A percentile compares a stretch with the other conserved stretches of the same genome.
phyloP scores from a whole-genome alignment of 2,888 invertebrate genomes.

The Ernsta delagoae region DNA sequence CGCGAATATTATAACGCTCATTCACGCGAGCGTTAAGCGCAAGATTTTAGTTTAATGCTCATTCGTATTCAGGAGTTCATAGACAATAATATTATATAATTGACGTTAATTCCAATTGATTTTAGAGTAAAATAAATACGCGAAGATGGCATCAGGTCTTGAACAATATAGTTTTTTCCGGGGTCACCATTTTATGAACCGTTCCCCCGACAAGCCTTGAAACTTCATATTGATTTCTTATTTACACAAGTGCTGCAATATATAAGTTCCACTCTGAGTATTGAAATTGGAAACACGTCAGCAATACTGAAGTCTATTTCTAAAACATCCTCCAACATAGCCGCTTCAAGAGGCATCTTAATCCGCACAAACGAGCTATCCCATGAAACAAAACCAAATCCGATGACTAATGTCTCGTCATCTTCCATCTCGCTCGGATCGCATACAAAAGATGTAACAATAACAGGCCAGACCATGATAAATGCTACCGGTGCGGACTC shows the following conservation, averaged over 20 bases:
- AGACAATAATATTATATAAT: slow-evolving; percentile 55
- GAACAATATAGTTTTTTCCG: background rate
- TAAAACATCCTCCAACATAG: slow-evolving; percentile 28
- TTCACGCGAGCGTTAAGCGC: slow-evolving; percentile 57
- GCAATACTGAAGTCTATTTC: slow-evolving; percentile 29
- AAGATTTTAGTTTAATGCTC: slow-evolving; percentile 61
- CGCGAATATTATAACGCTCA: slow-evolving; percentile 81
- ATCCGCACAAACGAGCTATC: slow-evolving; percentile 62
- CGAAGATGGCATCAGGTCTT: background rate
- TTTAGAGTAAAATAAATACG: slow-evolving; percentile 1
- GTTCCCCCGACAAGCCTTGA: too few relatives aligned
- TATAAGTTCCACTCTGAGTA: background rate
- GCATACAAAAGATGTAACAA: slow-evolving; percentile 62
- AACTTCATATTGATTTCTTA: background rate
- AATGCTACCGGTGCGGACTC: slow-evolving; percentile 69
- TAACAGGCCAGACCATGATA: slow-evolving; percentile 66
- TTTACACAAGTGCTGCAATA: background rate
- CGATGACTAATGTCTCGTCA: slow-evolving; percentile 65
- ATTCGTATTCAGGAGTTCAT: slow-evolving; percentile 53
- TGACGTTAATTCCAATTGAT: slow-evolving; percentile 59
- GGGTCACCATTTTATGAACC: background rate
- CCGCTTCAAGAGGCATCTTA: slow-evolving; percentile 50
- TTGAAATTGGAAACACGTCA: slow-evolving; percentile 1
- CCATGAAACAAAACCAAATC: slow-evolving; percentile 67
- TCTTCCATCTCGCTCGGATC: slow-evolving; percentile 49